Evolutionary conservation across 2,797 vertebrate species (phyloP).

Genomic region (Schizopygopsis pylzovi): DNA sequence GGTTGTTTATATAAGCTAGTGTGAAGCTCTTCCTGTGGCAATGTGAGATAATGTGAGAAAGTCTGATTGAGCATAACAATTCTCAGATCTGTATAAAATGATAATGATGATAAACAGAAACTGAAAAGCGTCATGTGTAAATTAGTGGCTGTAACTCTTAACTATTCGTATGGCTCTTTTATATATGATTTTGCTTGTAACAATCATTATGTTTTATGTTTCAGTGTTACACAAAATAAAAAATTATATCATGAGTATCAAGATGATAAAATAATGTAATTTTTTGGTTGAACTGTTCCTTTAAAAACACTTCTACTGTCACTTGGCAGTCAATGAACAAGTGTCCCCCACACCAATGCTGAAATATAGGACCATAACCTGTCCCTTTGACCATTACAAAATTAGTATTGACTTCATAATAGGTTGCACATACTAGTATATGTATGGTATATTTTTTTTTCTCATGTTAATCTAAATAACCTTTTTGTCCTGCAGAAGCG

Average conservation of each 20-base stretch:
- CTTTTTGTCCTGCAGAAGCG: background rate
- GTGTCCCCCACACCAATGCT: background rate
- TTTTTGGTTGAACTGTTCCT: background rate
- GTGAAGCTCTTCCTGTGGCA: background rate
- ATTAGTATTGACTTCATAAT: background rate
- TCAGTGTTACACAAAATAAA: background rate
- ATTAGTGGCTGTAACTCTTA: background rate
- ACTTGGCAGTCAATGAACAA: background rate
- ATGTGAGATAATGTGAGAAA: background rate
- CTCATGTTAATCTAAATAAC: background rate
- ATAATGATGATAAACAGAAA: constrained; percentile 8
- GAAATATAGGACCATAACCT: background rate
- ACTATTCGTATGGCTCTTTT: background rate
- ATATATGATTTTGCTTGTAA: background rate
- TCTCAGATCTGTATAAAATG: background rate
- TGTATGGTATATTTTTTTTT: background rate
- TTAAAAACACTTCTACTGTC: background rate
- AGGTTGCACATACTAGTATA: background rate
- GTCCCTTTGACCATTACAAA: background rate
- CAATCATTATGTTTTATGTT: background rate
- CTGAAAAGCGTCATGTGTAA: constrained; percentile 11
- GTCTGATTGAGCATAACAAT: constrained; percentile 5
- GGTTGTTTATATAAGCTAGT: constrained; percentile 1
- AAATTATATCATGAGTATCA: background rate
- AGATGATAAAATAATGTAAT: background rate